Evolutionary conservation across 2,113 vertebrate species (phyloP).

Genomic region (Ameiurus melas): DNA sequence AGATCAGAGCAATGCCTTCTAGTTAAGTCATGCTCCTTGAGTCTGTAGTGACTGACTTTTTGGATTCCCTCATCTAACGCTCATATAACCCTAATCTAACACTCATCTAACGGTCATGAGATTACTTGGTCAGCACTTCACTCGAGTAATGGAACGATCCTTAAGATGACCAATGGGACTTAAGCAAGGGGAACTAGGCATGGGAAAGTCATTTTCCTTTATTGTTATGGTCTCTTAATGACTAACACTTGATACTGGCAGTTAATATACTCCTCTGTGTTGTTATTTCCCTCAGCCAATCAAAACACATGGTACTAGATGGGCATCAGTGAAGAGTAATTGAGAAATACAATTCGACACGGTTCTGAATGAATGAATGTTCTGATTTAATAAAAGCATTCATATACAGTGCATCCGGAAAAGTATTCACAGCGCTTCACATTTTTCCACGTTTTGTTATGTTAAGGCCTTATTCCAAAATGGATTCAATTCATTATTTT

Average conservation of each 20-base stretch:
- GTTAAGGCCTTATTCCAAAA: too few relatives aligned
- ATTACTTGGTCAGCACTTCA: background rate
- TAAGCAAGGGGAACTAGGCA: background rate
- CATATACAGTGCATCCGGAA: too few relatives aligned
- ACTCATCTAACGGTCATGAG: background rate
- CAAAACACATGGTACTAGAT: background rate
- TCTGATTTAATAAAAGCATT: background rate
- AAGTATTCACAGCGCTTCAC: too few relatives aligned
- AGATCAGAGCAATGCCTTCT: background rate
- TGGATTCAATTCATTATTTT: too few relatives aligned
- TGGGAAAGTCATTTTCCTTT: background rate
- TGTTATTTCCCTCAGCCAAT: background rate
- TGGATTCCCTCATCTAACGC: background rate
- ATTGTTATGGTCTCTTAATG: constrained; percentile 7
- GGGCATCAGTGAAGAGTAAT: background rate
- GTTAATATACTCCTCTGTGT: background rate
- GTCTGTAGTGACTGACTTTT: background rate
- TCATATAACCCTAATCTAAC: background rate
- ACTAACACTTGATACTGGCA: background rate
- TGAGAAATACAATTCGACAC: background rate
- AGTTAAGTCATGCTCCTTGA: background rate
- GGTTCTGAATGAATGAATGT: too few relatives aligned
- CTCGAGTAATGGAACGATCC: background rate
- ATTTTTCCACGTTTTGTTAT: too few relatives aligned
- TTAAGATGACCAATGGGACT: background rate